Base-by-base conservation (phyloP, 2,113 vertebrate genomes). In the Patagioenas fasciata region DNA sequence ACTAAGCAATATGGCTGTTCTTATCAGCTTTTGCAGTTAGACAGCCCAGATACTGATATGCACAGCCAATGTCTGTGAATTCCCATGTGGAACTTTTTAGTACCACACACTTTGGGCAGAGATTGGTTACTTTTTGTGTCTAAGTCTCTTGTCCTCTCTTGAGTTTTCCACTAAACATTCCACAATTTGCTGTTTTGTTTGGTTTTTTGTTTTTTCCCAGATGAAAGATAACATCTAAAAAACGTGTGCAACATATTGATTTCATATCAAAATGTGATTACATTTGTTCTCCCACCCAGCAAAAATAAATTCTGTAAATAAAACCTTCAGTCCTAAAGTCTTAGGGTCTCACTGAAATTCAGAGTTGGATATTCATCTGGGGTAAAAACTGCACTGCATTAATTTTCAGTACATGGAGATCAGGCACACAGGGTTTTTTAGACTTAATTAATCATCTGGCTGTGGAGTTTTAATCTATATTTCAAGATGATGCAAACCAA, bases 381-480 rank as follows among this genome's bases (percentile, higher is more conserved):
- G 32, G 57, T 87, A 67, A 71, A 75, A 91, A 85, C 7, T 67
- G 51, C 40, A 56, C 36, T 50, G 36, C 69, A 50, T 91, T 91
- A 16, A 67, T 94, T 86, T 92, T 83, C 34, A 69, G 28, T 75
- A 75, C 0, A 28, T 42, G 25, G 31, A 67, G 13, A 89, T 79
- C 64, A 84, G 69, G 50, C 60, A 65, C 1, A 10, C 34, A 56
- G 48, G 56, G 44, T 84, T 81, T 92, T 80, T 93, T 65, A 40
- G 34, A 69, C 28, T 74, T 84, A 96, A 88, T 96, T 97, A 93
- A 96, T 95, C 56, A 94, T 89, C 56, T 53, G n/a, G 23, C 65
- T 79, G 62, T 89, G 65, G 61, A 88, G 61, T 94, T 96, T 92
- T 94, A 96, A 95, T 96, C 82, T 94, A 79, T 94, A 92, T 94